Base-by-base conservation (phyloP, 1,140 invertebrate species). In the Caenorhabditis brenneri region DNA sequence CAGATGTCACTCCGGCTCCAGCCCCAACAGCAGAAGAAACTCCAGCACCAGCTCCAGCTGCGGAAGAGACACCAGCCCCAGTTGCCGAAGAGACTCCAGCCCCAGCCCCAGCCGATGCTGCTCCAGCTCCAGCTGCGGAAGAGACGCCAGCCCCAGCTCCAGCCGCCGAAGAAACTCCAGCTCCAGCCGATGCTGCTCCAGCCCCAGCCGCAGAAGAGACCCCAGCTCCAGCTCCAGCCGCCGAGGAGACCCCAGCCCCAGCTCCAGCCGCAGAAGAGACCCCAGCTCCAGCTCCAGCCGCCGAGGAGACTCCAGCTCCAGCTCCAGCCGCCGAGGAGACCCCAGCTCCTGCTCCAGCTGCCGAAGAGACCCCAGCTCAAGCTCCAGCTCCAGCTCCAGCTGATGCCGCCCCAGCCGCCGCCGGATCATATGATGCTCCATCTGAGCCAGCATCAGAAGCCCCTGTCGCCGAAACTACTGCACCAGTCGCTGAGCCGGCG, bases 41-140 rank as follows among this genome's bases (percentile, higher is more conserved):
- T 33, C 60, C 80, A 60, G 82, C 27, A 22, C 82, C 46, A 51
- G 27, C 81, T 55, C 53, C 53, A 55, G 53, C 51, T 27, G 51
- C 51, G n/a, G 51, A 55, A 85, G 80, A 60, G 29, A 60, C 58
- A 7, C 31, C 58, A 19, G 29, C 58, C 1, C 58, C 27, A 33
- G 55, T 15, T 33, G 16, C 55, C n/a, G 55, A 31, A 60, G 10
- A 15, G n/a, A 51, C 48, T 51, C 7, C 27, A 31, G 53, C 53
- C 15, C 53, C 53, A 27, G 53, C 53, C 2, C n/a, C n/a, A n/a
- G 27, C 53, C 24, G 53, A 51, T n/a, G 49, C 24, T 6, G 29
- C 27, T 2, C 2, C 53, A 29, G 58, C 58, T 36, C 29, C 58
- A 36, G 58, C 58, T 19, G 9, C 58, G n/a, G 53, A 58, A 9